Evolutionary conservation across 1,140 invertebrate genomes (phyloP).

Genomic region (Zophobas atratus): DNA sequence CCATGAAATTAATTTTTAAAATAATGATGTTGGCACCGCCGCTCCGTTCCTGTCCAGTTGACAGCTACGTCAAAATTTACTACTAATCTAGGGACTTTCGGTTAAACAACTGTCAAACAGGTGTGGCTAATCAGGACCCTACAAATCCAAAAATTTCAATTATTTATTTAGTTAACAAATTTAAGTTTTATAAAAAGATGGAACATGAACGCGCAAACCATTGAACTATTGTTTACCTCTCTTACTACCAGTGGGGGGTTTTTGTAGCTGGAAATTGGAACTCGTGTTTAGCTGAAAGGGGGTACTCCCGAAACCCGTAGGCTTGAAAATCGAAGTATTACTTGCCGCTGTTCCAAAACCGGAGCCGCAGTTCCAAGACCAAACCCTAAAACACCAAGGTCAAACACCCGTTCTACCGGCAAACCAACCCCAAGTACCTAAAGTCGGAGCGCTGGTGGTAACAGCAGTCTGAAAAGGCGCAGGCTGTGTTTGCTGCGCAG

Average conservation of each 20-base stretch:
- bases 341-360: slow-evolving; percentile 33
- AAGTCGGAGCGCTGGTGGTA: slow-evolving; percentile 14
- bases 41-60: too few species aligned
- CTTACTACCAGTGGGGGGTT: slow-evolving; percentile 60
- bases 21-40: too few species aligned
- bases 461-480: slow-evolving; percentile 47
- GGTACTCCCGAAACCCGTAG: slow-evolving; percentile 44
- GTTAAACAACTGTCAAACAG: too few species aligned
- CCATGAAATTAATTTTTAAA: too few species aligned
- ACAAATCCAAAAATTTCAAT: too few species aligned
- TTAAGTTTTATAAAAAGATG: too few species aligned
- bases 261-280: slow-evolving; percentile 59
- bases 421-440: slow-evolving; percentile 39
- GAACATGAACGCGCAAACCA: too few species aligned
- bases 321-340: slow-evolving; percentile 55
- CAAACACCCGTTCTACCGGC: background rate
- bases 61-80: too few species aligned
- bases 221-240: slow-evolving; percentile 53
- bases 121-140: too few species aligned
- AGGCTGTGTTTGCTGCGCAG: slow-evolving; percentile 49
- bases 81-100: background rate
- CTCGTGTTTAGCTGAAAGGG: slow-evolving; percentile 36
- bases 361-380: slow-evolving; percentile 10
- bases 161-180: too few species aligned
- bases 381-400: slow-evolving; percentile 10